These are phyloP conservation scores for Pseudomyrmex dendroicus DNA, from an alignment of 1,140 invertebrate species.

Conservation along the genomic window DNA sequence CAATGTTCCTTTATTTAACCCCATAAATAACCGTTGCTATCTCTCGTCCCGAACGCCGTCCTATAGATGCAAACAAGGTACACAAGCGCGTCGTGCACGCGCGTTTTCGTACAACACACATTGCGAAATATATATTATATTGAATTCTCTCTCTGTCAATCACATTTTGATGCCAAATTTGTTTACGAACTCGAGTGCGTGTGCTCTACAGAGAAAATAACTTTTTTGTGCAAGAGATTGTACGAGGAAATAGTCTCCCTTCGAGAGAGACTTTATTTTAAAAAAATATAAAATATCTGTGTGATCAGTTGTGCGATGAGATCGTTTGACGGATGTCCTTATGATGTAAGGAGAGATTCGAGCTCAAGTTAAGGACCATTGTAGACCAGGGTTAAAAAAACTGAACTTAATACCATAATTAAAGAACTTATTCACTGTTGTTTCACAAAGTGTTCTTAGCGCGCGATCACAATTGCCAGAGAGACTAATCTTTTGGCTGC, in stretches of 20 bases:
- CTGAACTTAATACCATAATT: too few species aligned
- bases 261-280: background rate
- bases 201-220: constrained; percentile 52
- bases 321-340: background rate
- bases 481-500: too few species aligned
- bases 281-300: constrained; percentile 10
- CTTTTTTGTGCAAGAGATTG: constrained; percentile 30
- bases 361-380: too few species aligned
- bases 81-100: background rate
- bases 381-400: too few species aligned
- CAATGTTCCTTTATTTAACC: constrained; percentile 83
- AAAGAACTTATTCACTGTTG: too few species aligned
- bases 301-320: too few species aligned
- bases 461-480: too few species aligned
- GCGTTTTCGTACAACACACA: background rate
- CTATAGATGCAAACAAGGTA: constrained; percentile 51
- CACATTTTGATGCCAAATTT: constrained; percentile 41
- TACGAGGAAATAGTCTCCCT: too few species aligned
- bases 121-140: constrained; percentile 74
- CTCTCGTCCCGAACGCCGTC: constrained; percentile 78
- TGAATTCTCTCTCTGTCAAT: constrained; percentile 64
- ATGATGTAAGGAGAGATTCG: background rate
- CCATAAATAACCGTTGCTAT: constrained; percentile 83
- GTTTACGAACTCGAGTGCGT: constrained; percentile 44
- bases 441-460: too few species aligned